Conservation (phyloP, 37 sponge, comb jelly and placozoan species). For the Lycopodina hypogea region DNA sequence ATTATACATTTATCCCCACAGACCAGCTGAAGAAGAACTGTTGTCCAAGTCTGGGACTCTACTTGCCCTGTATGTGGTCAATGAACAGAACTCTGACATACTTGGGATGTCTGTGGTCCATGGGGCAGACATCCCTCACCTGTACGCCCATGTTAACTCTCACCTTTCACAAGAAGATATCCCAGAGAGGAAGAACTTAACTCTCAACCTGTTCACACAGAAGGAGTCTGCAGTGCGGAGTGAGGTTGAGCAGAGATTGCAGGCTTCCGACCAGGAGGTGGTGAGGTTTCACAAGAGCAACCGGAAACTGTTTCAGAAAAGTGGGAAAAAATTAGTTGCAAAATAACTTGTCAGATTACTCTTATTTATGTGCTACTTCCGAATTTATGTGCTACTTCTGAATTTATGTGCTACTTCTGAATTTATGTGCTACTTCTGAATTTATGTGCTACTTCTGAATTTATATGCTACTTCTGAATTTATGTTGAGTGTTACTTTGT, state of each 20-base stretch:
- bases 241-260: neutral
- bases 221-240: neutral
- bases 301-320: conserved; percentile 8
- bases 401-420: too few species aligned
- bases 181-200: conserved; percentile 16
- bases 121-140: neutral
- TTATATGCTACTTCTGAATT: too few species aligned
- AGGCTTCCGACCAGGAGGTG: neutral
- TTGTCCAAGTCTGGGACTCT: neutral
- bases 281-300: neutral
- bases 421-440: too few species aligned
- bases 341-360: too few species aligned
- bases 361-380: too few species aligned
- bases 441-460: too few species aligned
- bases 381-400: too few species aligned
- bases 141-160: conserved; percentile 3
- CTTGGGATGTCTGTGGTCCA: neutral
- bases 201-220: neutral
- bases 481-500: too few species aligned
- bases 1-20: too few species aligned
- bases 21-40: neutral
- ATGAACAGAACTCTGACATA: neutral
- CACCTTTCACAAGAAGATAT: neutral
- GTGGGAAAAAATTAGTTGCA: neutral
- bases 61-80: neutral